A percentile compares a stretch with the other conserved stretches of the same genome.
Evolutionary conservation across 2,797 vertebrate genomes (phyloP).

Genomic region (Cetoscarus ocellatus): DNA sequence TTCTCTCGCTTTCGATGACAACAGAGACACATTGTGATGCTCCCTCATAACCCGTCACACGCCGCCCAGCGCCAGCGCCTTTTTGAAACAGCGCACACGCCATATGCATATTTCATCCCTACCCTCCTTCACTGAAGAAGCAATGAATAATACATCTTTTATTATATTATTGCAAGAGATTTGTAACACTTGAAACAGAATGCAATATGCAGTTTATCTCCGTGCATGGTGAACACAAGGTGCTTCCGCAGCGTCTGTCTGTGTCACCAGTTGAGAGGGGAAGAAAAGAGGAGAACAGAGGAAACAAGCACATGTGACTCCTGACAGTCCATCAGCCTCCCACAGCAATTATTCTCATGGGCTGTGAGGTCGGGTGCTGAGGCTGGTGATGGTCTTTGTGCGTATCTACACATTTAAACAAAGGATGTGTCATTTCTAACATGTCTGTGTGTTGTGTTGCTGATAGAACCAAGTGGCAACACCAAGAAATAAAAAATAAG

Average conservation of each 20-base stretch:
- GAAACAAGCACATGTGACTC: conserved; percentile 72
- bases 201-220: conserved; percentile 81
- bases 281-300: conserved; percentile 64
- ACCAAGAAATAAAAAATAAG: too few relatives aligned
- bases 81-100: conserved; percentile 59
- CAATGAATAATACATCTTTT: conserved; percentile 84
- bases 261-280: conserved; percentile 60
- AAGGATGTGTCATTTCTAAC: conserved; percentile 57
- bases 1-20: conserved; percentile 58
- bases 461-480: conserved; percentile 19
- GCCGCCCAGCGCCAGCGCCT: conserved; percentile 22
- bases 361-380: conserved; percentile 54
- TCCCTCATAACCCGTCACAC: conserved; percentile 63
- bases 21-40: conserved; percentile 57
- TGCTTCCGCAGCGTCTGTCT: conserved; percentile 71
- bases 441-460: conserved; percentile 42
- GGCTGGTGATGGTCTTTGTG: conserved; percentile 51
- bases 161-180: conserved; percentile 84
- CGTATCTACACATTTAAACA: conserved; percentile 54
- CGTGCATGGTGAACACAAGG: conserved; percentile 64
- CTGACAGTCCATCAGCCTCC: conserved; percentile 78
- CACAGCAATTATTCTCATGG: conserved; percentile 67
- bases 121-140: conserved; percentile 51
- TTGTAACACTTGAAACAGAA: conserved; percentile 85
- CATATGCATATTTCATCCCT: conserved; percentile 71